These are phyloP conservation scores for Cyanoderma ruficeps DNA, from an alignment of 2,113 vertebrate genomes.

Conservation along the genomic window DNA sequence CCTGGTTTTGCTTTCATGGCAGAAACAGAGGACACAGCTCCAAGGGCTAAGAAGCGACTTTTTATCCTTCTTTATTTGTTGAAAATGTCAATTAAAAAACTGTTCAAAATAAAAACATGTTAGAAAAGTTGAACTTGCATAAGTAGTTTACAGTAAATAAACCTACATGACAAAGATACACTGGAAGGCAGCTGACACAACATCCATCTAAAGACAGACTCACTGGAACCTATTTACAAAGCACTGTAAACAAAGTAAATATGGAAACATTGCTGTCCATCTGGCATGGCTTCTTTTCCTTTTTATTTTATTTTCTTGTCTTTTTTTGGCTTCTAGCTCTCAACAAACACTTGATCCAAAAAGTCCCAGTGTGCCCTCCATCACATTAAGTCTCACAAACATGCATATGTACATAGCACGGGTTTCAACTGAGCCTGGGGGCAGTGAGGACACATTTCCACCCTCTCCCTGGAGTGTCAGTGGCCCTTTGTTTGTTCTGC, in stretches of 20 bases:
- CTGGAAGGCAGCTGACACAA: slow-evolving; percentile 65
- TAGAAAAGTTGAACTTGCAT: slow-evolving; percentile 76
- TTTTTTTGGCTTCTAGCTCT: slow-evolving; percentile 72
- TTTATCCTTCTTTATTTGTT: slow-evolving; percentile 75
- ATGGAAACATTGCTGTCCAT: slow-evolving; percentile 68
- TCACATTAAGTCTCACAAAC: slow-evolving; percentile 25
- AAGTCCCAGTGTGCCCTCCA: slow-evolving; percentile 44
- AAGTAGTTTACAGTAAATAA: slow-evolving; percentile 71
- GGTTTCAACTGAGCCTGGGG: slow-evolving; percentile 28
- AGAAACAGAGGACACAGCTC: slow-evolving; percentile 21
- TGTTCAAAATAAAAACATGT: slow-evolving; percentile 79
- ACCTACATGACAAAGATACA: slow-evolving; percentile 58
- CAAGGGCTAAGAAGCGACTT: slow-evolving; percentile 34
- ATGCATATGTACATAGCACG: slow-evolving; percentile 47
- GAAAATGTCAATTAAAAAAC: slow-evolving; percentile 83
- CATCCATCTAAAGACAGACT: slow-evolving; percentile 67
- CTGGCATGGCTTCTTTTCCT: slow-evolving; percentile 81
- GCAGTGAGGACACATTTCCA: background rate
- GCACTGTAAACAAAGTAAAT: slow-evolving; percentile 76
- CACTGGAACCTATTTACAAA: slow-evolving; percentile 72
- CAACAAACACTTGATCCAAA: slow-evolving; percentile 45
- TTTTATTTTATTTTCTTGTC: slow-evolving; percentile 48
- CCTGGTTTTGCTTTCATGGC: background rate
- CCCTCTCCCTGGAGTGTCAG: background rate
- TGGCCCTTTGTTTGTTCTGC: background rate